Evolutionary conservation across 1,140 invertebrate species (phyloP).

Genomic region (Drusus annulatus): DNA sequence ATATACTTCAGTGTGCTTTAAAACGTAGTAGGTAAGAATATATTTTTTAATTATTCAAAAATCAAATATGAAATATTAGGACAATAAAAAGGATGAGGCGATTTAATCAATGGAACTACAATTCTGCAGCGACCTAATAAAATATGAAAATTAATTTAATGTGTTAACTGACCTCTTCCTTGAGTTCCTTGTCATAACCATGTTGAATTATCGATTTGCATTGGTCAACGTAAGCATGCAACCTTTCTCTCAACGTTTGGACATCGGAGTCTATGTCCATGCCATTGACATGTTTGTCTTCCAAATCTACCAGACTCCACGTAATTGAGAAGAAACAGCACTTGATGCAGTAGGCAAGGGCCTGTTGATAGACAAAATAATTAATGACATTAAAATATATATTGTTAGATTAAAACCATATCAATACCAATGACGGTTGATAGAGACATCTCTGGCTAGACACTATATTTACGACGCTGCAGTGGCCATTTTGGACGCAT

Average conservation of each 20-base stretch:
- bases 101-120: no score
- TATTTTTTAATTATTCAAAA: no score
- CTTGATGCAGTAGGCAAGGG: slow-evolving; percentile 90
- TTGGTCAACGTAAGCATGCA: slow-evolving; percentile 82
- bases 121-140: background rate
- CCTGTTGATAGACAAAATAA: slow-evolving; percentile 69
- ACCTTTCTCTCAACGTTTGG: slow-evolving; percentile 75
- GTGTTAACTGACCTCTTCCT: slow-evolving; percentile 69
- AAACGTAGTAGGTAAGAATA: no score
- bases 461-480: no score
- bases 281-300: slow-evolving; percentile 79
- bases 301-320: slow-evolving; percentile 89
- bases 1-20: no score
- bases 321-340: slow-evolving; percentile 91
- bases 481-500: no score
- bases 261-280: slow-evolving; percentile 64
- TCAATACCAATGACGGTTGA: no score
- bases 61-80: no score
- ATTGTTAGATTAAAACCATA: no score
- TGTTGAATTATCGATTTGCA: slow-evolving; percentile 80
- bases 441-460: no score
- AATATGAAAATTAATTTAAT: background rate
- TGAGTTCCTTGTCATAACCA: slow-evolving; percentile 70
- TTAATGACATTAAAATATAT: no score
- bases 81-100: no score